Conservation (phyloP, 2,888 invertebrate species). For the Neocrepidodera transversa region DNA sequence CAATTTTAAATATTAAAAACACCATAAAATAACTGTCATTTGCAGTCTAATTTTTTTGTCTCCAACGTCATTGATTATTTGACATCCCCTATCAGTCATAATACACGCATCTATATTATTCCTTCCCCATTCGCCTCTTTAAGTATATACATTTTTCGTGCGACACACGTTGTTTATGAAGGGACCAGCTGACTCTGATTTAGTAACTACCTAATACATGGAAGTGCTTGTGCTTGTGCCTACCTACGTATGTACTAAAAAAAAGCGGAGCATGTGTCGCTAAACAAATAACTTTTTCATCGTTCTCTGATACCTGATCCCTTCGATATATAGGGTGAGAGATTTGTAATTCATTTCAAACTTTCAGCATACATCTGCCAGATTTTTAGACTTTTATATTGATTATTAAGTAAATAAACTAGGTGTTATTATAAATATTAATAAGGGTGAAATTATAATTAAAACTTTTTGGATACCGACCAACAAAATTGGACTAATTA, state of each 20-base stretch:
- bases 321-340: constrained; percentile 21
- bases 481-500: no score
- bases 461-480: no score
- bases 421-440: no score
- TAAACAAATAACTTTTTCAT: constrained; percentile 53
- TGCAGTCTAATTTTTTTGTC: background rate
- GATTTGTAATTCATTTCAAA: no score
- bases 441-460: no score
- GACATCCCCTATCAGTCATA: constrained; percentile 31
- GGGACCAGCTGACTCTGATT: constrained; percentile 50
- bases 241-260: constrained; percentile 32
- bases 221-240: constrained; percentile 29
- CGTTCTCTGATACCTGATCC: constrained; percentile 51
- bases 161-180: constrained; percentile 48
- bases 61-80: constrained; percentile 8
- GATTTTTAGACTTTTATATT: no score
- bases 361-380: no score
- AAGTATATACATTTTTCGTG: constrained; percentile 45
- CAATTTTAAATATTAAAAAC: no score
- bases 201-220: constrained; percentile 43
- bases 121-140: constrained; percentile 37
- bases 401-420: no score
- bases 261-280: constrained; percentile 46
- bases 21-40: no score
- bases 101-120: constrained; percentile 32